Conservation (phyloP, 2,888 invertebrate genomes). For the Mycogona germanica region DNA sequence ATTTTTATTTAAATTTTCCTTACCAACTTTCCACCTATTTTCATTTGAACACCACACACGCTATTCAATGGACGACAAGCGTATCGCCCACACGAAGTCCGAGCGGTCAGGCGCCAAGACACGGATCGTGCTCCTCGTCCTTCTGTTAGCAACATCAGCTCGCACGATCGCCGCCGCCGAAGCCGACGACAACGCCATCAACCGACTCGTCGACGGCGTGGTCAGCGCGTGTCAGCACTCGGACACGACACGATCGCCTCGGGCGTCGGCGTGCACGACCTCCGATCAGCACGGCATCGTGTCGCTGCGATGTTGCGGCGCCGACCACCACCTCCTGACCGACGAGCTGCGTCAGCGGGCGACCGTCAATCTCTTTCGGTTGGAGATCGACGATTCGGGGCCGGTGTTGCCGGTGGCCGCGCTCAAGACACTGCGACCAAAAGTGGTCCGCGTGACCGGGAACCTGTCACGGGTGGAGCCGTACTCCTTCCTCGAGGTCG, state of each 20-base stretch:
- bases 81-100: too few species aligned
- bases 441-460: constrained; percentile 17
- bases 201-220: too few species aligned
- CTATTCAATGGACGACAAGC: too few species aligned
- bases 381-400: constrained; percentile 19
- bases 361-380: constrained; percentile 10
- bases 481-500: constrained; percentile 11
- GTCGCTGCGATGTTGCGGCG: constrained; percentile 15
- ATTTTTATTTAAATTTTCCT: too few species aligned
- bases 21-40: too few species aligned
- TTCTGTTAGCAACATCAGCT: too few species aligned
- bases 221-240: too few species aligned
- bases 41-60: too few species aligned
- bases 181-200: too few species aligned
- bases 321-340: constrained; percentile 14
- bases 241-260: background rate
- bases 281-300: background rate
- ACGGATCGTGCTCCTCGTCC: too few species aligned
- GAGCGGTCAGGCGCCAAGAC: too few species aligned
- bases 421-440: constrained; percentile 14
- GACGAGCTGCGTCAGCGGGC: constrained; percentile 10
- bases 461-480: constrained; percentile 16
- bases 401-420: constrained; percentile 9
- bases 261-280: background rate
- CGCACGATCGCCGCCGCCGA: too few species aligned